Percentiles rank a stretch among this genome's conserved stretches.
phyloP scores from a whole-genome alignment of 2,113 vertebrate genomes.

The Sterrhoptilus dennistouni region DNA sequence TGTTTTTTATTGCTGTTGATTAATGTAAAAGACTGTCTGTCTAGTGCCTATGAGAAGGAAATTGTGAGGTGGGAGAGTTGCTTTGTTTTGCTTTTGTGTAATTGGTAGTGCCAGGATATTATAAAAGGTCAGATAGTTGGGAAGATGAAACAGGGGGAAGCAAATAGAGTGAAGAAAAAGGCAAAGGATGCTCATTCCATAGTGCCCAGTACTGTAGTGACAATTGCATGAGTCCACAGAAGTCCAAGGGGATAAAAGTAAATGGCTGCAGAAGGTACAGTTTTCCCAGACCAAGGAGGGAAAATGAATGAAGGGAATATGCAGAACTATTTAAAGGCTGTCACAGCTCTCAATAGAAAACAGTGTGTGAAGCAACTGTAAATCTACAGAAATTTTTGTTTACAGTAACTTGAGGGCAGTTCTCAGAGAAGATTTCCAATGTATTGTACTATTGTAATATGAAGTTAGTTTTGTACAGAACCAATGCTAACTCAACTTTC shows the following conservation, averaged over 20 bases:
- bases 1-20: background rate
- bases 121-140: background rate
- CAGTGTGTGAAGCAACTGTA: background rate
- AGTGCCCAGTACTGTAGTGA: background rate
- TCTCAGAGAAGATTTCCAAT: background rate
- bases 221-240: background rate
- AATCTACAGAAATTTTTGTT: background rate
- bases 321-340: conserved; percentile 24
- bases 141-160: background rate
- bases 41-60: background rate
- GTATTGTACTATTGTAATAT: background rate
- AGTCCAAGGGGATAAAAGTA: conserved; percentile 17
- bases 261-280: background rate
- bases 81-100: background rate
- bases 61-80: background rate
- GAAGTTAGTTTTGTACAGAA: background rate
- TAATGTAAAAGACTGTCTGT: background rate
- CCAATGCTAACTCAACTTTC: background rate
- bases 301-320: background rate
- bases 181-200: background rate
- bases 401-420: background rate
- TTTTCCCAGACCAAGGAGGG: background rate
- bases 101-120: background rate
- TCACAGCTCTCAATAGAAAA: conserved; percentile 15
- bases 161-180: background rate